Base-by-base conservation (phyloP, 1,140 invertebrate genomes). In the Anthonomus grandis region DNA sequence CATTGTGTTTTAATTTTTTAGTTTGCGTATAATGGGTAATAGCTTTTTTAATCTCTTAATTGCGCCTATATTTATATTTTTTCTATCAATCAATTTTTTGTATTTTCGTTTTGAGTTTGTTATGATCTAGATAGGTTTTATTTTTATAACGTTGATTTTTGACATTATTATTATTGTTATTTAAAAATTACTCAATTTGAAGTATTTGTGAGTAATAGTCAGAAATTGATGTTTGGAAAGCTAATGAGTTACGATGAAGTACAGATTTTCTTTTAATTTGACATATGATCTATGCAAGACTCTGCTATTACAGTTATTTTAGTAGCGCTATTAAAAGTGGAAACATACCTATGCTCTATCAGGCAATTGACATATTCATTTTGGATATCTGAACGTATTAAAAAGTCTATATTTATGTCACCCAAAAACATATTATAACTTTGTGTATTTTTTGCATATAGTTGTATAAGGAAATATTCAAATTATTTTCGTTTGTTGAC, bases 401-500 rank as follows among this genome's bases (percentile, higher is more conserved):
- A 38, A 13, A 38, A 38, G 17, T n/a, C n/a, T n/a, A n/a, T n/a
- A n/a, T n/a, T n/a, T n/a, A n/a, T n/a, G n/a, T n/a, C n/a, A n/a
- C n/a, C 36, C 36, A 38, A n/a, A 38, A 38, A 6, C n/a, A 38
- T 5, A 13, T 38, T 17, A 38, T 38, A 13, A 13, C n/a, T 38
- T 38, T 38, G 12, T 38, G 36, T 38, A 38, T 38, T 38, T 38
- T 38, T n/a, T 38, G 36, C n/a, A 38, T 13, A 38, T 38, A 38
- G 17, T 38, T 38, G 36, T 38, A 38, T n/a, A 38, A 38, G 17
- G 4, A 12, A 6, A 13, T 4, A 38, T 38, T 38, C n/a, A 38
- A 38, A 4, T 31, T 31, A 8, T 31, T 31, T 31, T 31, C 27
- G 27, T 31, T 31, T 31, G 27, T 31, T 8, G 27, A 31, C 27